phyloP scores from a whole-genome alignment of 2,113 vertebrate species.

The Orientallactaga bullata region DNA sequence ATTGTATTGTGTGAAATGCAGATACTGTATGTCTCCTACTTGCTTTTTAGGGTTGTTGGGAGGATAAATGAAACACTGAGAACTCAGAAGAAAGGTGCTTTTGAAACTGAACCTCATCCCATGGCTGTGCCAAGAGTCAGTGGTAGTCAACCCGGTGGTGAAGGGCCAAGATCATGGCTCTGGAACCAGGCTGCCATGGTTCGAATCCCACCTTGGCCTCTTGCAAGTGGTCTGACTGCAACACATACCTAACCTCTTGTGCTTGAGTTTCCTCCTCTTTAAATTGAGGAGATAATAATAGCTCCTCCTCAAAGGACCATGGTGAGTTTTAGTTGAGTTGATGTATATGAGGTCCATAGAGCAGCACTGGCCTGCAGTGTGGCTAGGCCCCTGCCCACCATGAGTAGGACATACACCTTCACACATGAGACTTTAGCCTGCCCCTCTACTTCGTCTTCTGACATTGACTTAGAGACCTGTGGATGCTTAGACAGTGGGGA shows the following conservation, averaged over 20 bases:
- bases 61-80: conserved; percentile 54
- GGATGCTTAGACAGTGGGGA: background rate
- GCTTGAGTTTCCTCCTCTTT: conserved; percentile 44
- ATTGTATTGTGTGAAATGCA: conserved; percentile 17
- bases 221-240: background rate
- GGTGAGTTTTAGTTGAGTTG: background rate
- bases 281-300: background rate
- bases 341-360: background rate
- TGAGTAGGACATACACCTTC: background rate
- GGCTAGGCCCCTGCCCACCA: background rate
- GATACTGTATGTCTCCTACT: conserved; percentile 58
- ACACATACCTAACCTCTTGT: background rate
- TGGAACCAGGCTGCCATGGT: background rate
- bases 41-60: conserved; percentile 56
- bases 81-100: conserved; percentile 58
- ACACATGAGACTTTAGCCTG: background rate
- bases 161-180: background rate
- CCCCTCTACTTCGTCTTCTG: background rate
- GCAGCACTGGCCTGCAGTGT: fast-evolving
- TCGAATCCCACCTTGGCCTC: background rate
- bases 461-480: background rate
- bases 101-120: conserved; percentile 34
- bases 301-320: background rate
- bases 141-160: background rate
- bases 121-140: background rate